Percentiles rank a stretch among this genome's conserved stretches.
phyloP scores from a whole-genome alignment of 2,888 invertebrate species.

The Acrobeloides nanus region DNA sequence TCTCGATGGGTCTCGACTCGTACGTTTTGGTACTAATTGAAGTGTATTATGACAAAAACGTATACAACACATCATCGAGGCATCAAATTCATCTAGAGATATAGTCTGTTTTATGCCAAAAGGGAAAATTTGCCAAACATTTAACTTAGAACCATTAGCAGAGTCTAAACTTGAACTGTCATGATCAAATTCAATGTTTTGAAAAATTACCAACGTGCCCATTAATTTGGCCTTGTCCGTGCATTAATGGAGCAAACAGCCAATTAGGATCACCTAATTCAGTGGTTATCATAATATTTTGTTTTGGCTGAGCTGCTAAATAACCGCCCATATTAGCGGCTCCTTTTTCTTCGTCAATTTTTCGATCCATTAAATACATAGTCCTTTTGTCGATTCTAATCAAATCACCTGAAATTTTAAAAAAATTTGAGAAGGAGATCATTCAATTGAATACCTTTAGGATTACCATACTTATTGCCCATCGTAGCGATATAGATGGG shows the following conservation, averaged over 20 bases:
- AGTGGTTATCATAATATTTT: constrained; percentile 79
- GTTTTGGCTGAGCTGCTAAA: constrained; percentile 66
- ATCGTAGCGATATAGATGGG: constrained; percentile 79
- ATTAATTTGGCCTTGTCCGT: too few relatives aligned
- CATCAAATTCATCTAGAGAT: constrained; percentile 53
- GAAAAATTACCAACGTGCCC: too few relatives aligned
- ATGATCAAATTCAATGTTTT: too few relatives aligned
- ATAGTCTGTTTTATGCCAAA: constrained; percentile 66
- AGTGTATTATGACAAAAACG: constrained; percentile 90
- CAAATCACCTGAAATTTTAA: constrained; percentile 63
- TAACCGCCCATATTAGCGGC: constrained; percentile 30
- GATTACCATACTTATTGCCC: constrained; percentile 76
- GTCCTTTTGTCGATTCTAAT: constrained; percentile 74
- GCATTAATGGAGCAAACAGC: constrained; percentile 11
- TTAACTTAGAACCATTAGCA: constrained; percentile 71
- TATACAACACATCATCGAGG: constrained; percentile 77
- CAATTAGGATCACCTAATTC: constrained; percentile 72
- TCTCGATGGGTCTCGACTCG: too few relatives aligned
- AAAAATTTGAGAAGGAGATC: too few relatives aligned
- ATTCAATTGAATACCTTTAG: too few relatives aligned
- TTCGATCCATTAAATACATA: constrained; percentile 63
- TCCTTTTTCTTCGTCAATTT: constrained; percentile 3
- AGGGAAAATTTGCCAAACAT: constrained; percentile 82
- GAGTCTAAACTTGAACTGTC: constrained; percentile 54
- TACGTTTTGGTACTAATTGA: too few relatives aligned